Evolutionary conservation across 2,888 invertebrate genomes (phyloP), one percentile per base, ranked within the genome.

Genomic region (Heliconius ethilla): DNA sequence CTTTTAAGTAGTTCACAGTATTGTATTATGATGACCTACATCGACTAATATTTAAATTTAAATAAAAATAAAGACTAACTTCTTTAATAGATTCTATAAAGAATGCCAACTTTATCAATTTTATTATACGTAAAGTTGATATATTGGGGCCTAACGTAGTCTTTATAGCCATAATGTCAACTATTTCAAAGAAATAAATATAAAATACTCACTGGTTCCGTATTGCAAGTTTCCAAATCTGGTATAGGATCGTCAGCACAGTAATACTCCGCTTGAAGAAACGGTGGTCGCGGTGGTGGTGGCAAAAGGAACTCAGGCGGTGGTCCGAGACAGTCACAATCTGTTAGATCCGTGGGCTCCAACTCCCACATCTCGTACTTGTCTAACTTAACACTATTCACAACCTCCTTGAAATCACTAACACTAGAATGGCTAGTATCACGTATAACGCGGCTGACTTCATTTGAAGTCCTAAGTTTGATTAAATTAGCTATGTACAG

Each of bases 301-400:
- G 97, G 97, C 86, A 97, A 90, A 88, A 96, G 92, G 90, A 97
- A 97, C 93, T 96, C 96, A 82, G 97, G 97, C 85, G 96, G 96
- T 85, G 96, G 96, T 86, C 96, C 96, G 85, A 96, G 95, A 93
- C 97, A 97, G 91, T 97, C 97, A 91, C 96, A 97, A 94, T 97
- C 96, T 90, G 95, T 95, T 93, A 96, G 94, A 90, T 96, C 96
- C 90, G 96, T 95, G 93, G 95, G 95, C 88, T 96, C 95, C 91
- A 96, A 95, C 92, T 96, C 96, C 96, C 96, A 96, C 96, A 96
- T 96, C 84, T 90, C 94, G 95, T 94, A 95, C 89, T 87, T 85
- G 86, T 91, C 92, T 93, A 94, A 90, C 93, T 92, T 94, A 92
- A 91, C 93, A 93, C 94, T 94, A 94, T 88, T 94, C 94, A 94